Base-by-base conservation (phyloP, 2,888 invertebrate species). In the Tholera decimalis region DNA sequence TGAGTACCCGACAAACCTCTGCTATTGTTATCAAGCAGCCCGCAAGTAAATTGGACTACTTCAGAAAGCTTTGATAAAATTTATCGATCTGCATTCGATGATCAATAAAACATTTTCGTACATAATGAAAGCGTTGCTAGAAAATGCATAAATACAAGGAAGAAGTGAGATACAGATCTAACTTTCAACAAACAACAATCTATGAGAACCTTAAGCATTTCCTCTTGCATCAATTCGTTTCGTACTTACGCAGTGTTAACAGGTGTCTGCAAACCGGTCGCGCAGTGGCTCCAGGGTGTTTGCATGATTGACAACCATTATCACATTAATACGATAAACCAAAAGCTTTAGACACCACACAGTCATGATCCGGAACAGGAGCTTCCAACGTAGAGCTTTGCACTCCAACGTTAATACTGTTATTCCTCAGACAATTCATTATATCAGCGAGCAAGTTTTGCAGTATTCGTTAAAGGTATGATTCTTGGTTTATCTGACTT, bases 281-380 rank as follows among this genome's bases (percentile, higher is more conserved):
- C 89, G 87, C 88, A 88, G 89, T 84, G 86, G 88, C 94, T 93
- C 94, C 94, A 87, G 89, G 90, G 78, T 84, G 94, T 92, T 92
- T 90, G 95, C 95, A 95, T 95, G 94, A 95, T 93, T 90, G 94
- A 95, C 94, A 95, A 95, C 94, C 94, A 95, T 94, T 91, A 93
- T 93, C 87, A 93, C 89, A 95, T 95, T 95, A 95, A 94, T 95
- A 93, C 88, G 91, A 91, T 88, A 90, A 87, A 92, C 91, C 91
- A 93, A 83, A 93, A 93, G 92, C 93, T 89, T 82, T 76, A 76
- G 83, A 87, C 86, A 88, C 91, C 89, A 90, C 89, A 91, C 83
- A 85, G 63, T 71, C 69, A 75, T 87, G 82, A 85, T 77, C 83
- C 85, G 82, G 75, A 80, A 73, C 69, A 80, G 85, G 90, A 88